Conservation (phyloP, 2,113 vertebrate genomes). For the Paracanthobrama guichenoti region DNA sequence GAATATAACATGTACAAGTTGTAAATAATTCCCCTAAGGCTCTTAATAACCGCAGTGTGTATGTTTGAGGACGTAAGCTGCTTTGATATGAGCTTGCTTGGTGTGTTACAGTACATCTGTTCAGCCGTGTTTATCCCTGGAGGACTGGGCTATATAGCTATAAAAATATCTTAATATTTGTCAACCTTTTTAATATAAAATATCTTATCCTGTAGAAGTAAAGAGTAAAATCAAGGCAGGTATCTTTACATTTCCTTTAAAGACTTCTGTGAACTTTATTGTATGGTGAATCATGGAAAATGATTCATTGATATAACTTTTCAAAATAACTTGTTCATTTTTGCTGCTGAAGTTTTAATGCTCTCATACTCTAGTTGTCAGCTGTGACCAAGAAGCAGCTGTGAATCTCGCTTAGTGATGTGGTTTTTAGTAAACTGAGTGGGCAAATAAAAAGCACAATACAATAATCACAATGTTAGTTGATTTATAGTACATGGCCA, state of each 20-base stretch:
- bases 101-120: background rate
- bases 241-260: too few relatives aligned
- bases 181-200: background rate
- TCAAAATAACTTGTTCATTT: background rate
- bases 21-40: conserved; percentile 29
- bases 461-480: background rate
- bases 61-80: conserved; percentile 30
- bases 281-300: too few relatives aligned
- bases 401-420: background rate
- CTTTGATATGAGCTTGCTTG: conserved; percentile 17
- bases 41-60: conserved; percentile 19
- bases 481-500: background rate
- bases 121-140: conserved; percentile 8
- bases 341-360: background rate
- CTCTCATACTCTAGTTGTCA: background rate
- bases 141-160: too few relatives aligned
- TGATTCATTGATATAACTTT: too few relatives aligned
- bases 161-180: background rate
- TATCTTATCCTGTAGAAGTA: background rate
- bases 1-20: background rate
- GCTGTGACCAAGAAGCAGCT: too few relatives aligned
- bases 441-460: background rate
- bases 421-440: background rate
- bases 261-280: background rate
- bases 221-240: background rate